Evolutionary conservation across 2,888 invertebrate genomes (phyloP), one percentile per base, ranked within the genome.

Genomic region (Abrostola tripartita): DNA sequence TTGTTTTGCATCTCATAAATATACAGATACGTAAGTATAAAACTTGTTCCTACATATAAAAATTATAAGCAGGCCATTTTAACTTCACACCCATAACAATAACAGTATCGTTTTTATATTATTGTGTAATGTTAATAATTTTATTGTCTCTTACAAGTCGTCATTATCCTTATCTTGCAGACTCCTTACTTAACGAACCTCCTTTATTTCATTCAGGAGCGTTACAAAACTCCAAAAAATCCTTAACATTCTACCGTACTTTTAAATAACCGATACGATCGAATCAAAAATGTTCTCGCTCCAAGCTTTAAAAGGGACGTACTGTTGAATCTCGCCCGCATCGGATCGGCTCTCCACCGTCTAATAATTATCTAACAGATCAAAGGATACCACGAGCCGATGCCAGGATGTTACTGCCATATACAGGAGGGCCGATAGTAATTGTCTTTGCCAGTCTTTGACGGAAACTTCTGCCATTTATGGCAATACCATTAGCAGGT

Each of bases 291-390:
- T 52, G 50, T 54, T 61, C 38, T 36, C 41, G 52, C 40, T 67
- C 49, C 57, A 51, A 56, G 37, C 57, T 60, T 71, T 59, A 61
- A 69, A 55, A 65, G 24, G 71, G 68, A 72, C 73, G 65, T 70
- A 68, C 68, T 58, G 62, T 73, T 70, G 78, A 69, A 65, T 74
- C 77, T 61, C 63, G 55, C 61, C 67, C 71, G 71, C 66, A 71
- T 50, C 74, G 74, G 61, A 69, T 71, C 69, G 74, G 67, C 59
- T 75, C 66, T 89, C 88, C 88, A 88, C 86, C 71, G 80, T 83
- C 87, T 88, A 88, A 90, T 88, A 88, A 90, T 90, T 90, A 89
- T 81, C 78, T 81, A 72, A 62, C 71, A 74, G 74, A 81, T 78
- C 77, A 79, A 82, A 82, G 83, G 81, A 83, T 81, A 71, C 60